phyloP scores from a whole-genome alignment of 2,888 invertebrate species.

The Corbicula japonica region DNA sequence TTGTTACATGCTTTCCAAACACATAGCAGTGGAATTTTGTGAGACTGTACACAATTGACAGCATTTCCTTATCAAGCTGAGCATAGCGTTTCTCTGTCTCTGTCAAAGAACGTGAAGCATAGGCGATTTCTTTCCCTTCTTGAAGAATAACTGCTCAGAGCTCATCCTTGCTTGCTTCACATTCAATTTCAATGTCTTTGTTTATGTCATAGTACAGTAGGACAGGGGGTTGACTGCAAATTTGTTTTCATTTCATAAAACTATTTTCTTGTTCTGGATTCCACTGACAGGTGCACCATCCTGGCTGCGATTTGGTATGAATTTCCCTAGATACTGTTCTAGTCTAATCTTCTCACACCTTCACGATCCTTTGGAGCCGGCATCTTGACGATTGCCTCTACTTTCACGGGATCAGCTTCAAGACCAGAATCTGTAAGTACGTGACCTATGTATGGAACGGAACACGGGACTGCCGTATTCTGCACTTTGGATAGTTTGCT shows the following conservation, averaged over 20 bases:
- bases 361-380: slow-evolving; percentile 62
- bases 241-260: no score
- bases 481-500: slow-evolving; percentile 58
- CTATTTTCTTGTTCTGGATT: slow-evolving; percentile 49
- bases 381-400: slow-evolving; percentile 64
- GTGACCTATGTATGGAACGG: slow-evolving; percentile 63
- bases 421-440: slow-evolving; percentile 42
- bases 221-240: no score
- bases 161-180: slow-evolving; percentile 61
- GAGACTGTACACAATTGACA: slow-evolving; percentile 61
- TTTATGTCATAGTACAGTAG: slow-evolving; percentile 57
- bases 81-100: slow-evolving; percentile 64
- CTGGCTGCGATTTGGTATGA: slow-evolving; percentile 65
- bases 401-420: slow-evolving; percentile 58
- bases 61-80: slow-evolving; percentile 71
- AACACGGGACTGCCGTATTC: slow-evolving; percentile 43
- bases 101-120: slow-evolving; percentile 60
- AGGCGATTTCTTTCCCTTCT: slow-evolving; percentile 66
- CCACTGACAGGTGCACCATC: slow-evolving; percentile 59
- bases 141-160: slow-evolving; percentile 33
- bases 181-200: slow-evolving; percentile 59
- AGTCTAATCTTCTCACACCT: slow-evolving; percentile 63
- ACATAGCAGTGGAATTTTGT: slow-evolving; percentile 64
- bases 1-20: slow-evolving; percentile 53
- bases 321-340: no score